Base-by-base conservation (phyloP, 2,888 invertebrate genomes). In the Catocala fraxini region DNA sequence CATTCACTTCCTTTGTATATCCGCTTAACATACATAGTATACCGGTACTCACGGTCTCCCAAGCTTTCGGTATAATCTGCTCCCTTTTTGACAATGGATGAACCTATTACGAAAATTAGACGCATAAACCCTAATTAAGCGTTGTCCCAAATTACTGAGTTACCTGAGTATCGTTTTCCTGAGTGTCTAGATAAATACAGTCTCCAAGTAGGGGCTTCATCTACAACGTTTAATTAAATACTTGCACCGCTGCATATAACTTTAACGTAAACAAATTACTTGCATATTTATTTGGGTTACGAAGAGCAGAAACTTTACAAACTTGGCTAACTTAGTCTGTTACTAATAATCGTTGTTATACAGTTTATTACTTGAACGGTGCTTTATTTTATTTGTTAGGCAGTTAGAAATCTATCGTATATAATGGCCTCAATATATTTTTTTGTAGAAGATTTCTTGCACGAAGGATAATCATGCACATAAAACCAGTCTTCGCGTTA, bases 221-320 rank as follows among this genome's bases (percentile, higher is more conserved):
- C n/a, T 56, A 45, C 51, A 45, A 58, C 56, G 60, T 63, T 70
- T 63, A 71, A 70, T 65, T 65, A 62, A 62, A 71, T 49, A 51
- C 58, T 51, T 46, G 54, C 62, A 42, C 42, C 42, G 45, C n/a
- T 43, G 57, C 57, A 58, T 62, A 58, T 68, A 63, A 71, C 43
- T 62, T 52, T 35, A 56, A 48, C 46, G 62, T 52, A 68, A 71
- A 71, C 62, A 71, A 64, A 59, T 68, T 59, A 64, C 64, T 54
- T 57, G 64, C 55, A 62, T 68, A 71, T 61, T 59, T 68, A 71
- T 71, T 71, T 63, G 59, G 57, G 62, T 71, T 51, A 57, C 52
- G 51, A 42, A 56, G 52, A 56, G 57, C 51, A 47, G 49, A 35
- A 63, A 63, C 48, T 71, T 69, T 63, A 57, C 59, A n/a, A 60